These are phyloP conservation scores for Borostomias antarcticus DNA, from an alignment of 2,797 vertebrate genomes.

Conservation along the genomic window DNA sequence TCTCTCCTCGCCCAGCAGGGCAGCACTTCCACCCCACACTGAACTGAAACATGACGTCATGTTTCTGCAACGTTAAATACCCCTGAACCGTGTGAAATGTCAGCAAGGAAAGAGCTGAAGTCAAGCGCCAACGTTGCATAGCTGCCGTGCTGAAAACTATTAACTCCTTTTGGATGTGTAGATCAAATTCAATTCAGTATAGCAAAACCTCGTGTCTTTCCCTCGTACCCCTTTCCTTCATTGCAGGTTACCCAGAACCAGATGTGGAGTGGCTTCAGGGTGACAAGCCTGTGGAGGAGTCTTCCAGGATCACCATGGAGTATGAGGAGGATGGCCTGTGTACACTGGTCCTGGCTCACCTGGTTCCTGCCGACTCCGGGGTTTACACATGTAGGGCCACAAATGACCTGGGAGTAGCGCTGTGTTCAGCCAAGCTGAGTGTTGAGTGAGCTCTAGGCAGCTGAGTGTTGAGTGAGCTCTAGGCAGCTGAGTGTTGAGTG, in stretches of 20 bases:
- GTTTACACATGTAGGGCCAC: constrained; percentile 74
- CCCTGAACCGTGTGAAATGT: no score
- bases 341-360: constrained; percentile 64
- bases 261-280: constrained; percentile 77
- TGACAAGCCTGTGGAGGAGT: constrained; percentile 55
- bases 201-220: not conserved
- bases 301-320: constrained; percentile 50
- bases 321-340: constrained; percentile 71
- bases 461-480: constrained; percentile 9
- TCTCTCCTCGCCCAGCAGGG: no score
- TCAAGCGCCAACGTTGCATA: no score
- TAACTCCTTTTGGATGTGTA: not conserved
- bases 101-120: no score
- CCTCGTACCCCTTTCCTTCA: not conserved
- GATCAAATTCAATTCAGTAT: not conserved
- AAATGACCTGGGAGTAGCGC: constrained; percentile 63
- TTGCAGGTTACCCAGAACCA: constrained; percentile 76
- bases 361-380: constrained; percentile 72
- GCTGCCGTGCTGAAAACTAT: no score
- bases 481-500: not conserved
- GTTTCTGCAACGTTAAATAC: not conserved
- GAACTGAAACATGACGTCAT: not conserved
- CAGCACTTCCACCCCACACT: no score
- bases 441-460: constrained; percentile 39
- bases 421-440: constrained; percentile 62